Base-by-base conservation (phyloP, 2,797 vertebrate genomes). In the Muscicapa striata region DNA sequence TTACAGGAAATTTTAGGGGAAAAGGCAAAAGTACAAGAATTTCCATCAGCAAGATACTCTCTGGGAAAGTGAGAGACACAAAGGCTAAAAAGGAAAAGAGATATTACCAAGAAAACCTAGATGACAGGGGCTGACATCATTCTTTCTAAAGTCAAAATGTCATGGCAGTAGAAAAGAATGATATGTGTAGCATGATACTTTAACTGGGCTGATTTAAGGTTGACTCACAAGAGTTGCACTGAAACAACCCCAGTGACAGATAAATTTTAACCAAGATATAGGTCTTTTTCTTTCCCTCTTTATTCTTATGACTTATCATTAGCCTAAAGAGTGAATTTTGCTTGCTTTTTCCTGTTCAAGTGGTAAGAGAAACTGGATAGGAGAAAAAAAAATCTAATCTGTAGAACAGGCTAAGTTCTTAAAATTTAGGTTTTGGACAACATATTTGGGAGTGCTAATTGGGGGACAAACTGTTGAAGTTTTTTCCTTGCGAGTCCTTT, bases 61-160 rank as follows among this genome's bases (percentile, higher is more conserved):
- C 61, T 72, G 82, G 34, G 30, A 90, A 84, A 76, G 38, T 61
- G 57, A 91, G 59, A 93, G 7, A 75, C 13, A 54, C 10, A 27
- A 6, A n/a, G 34, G 61, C 51, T 48, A 54, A 79, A 93, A 81
- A 62, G 24, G 22, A 81, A 89, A 91, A 89, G 74, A 73, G 24
- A 84, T 38, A 87, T 79, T 89, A 89, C 67, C 45, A 55, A 36
- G 24, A 30, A 79, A 93, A 91, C 46, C 18, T 49, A 55, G 27
- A 13, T 72, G 54, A 62, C 40, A 67, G 54, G 21, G 21, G 13
- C 34, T 92, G 62, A 74, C n/a, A 41, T 76, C 84, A 58, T 62
- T 91, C 54, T 87, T 94, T 64, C 22, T 45, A 29, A 95, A 90
- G 68, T 66, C 64, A 93, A 84, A 96, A 85, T 68, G 75, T 68